Conservation (phyloP, 2,113 vertebrate genomes). For the Sinosuthora webbiana region DNA sequence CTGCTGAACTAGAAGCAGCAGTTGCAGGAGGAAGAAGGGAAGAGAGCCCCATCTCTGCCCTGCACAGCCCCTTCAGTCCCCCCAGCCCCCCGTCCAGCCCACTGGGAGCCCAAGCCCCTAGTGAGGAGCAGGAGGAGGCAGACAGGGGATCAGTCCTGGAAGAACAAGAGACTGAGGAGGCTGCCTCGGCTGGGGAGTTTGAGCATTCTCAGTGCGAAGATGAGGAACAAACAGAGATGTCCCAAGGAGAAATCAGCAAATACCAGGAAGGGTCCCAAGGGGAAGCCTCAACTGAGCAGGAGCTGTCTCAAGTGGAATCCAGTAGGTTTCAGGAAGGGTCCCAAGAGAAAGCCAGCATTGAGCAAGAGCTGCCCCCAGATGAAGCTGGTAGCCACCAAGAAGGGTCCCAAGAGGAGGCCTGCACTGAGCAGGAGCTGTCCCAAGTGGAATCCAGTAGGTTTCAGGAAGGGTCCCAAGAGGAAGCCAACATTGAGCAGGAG, state of each 20-base stretch:
- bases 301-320: neutral
- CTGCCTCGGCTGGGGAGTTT: neutral
- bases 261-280: neutral
- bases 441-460: rapidly evolving
- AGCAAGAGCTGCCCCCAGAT: too few species aligned
- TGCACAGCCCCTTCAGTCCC: neutral
- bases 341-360: neutral
- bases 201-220: neutral
- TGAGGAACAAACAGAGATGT: neutral
- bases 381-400: too few species aligned
- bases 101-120: too few species aligned
- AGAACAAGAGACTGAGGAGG: neutral
- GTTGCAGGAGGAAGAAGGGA: neutral
- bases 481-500: neutral
- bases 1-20: neutral
- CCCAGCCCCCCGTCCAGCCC: neutral
- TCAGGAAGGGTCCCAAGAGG: neutral
- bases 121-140: neutral
- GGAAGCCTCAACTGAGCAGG: neutral
- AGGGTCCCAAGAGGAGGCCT: neutral
- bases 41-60: neutral
- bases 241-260: neutral
- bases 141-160: neutral
- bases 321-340: rapidly evolving
- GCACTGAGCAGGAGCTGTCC: neutral